Percentiles rank a stretch among this genome's conserved stretches.
These are phyloP conservation scores for Cottoperca gobio DNA, from an alignment of 2,797 vertebrate genomes.

Conservation along the genomic window DNA sequence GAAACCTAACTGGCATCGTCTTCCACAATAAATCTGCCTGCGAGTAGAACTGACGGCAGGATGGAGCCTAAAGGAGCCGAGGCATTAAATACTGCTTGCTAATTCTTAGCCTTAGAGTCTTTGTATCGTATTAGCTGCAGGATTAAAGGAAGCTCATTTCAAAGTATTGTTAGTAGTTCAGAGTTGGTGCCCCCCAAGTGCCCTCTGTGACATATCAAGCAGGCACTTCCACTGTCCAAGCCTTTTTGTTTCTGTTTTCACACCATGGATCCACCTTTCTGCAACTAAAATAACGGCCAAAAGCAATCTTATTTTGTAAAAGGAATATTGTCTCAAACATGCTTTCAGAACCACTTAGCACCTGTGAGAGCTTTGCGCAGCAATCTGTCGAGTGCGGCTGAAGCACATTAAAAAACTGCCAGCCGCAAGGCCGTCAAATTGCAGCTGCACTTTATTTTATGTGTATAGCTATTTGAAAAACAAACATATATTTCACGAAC, in stretches of 20 bases:
- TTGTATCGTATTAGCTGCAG: conserved; percentile 50
- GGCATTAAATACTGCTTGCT: conserved; percentile 41
- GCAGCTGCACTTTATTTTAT: background rate
- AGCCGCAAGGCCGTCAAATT: conserved; percentile 24
- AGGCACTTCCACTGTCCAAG: background rate
- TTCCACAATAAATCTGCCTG: conserved; percentile 34
- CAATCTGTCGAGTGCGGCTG: conserved; percentile 24
- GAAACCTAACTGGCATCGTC: conserved; percentile 34
- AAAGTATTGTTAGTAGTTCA: conserved; percentile 37
- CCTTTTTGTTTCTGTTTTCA: background rate
- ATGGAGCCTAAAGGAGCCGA: conserved; percentile 20
- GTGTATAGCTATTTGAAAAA: background rate
- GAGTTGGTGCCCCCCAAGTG: conserved; percentile 29
- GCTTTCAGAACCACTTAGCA: conserved; percentile 1
- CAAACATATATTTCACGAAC: background rate
- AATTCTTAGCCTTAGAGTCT: conserved; percentile 39
- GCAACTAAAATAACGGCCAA: conserved; percentile 17
- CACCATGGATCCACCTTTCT: conserved; percentile 2
- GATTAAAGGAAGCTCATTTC: conserved; percentile 62
- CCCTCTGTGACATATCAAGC: conserved; percentile 14
- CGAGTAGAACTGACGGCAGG: conserved; percentile 4
- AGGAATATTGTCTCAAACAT: conserved; percentile 29
- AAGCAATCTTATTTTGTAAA: conserved; percentile 26
- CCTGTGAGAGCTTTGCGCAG: conserved; percentile 13
- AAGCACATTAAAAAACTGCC: conserved; percentile 14